Percentiles rank a stretch among this genome's conserved stretches.
Conservation (phyloP, 2,113 vertebrate genomes). For the Oreochromis tanganicae region DNA sequence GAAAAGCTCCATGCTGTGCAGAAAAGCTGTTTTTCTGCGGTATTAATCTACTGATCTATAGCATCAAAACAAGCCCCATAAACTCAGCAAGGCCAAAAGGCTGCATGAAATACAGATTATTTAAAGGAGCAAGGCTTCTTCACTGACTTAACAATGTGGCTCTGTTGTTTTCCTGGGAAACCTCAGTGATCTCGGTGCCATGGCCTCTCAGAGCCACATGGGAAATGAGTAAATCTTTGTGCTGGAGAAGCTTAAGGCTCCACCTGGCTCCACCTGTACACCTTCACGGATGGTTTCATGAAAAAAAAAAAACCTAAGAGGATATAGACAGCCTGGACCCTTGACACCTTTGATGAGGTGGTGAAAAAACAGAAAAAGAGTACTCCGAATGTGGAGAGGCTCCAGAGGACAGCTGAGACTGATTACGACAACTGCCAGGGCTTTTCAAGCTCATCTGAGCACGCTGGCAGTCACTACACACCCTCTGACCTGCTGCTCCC, state of each 20-base stretch:
- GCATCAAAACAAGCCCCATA: slow-evolving; percentile 30
- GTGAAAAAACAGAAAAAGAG: not conserved
- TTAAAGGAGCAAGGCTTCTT: not conserved
- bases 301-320: not conserved
- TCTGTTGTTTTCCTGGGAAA: not conserved
- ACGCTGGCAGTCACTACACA: not conserved
- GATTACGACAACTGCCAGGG: not conserved
- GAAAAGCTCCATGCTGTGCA: slow-evolving; percentile 23
- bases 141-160: not conserved
- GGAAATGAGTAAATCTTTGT: slow-evolving; percentile 35
- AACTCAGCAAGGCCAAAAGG: not conserved
- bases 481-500: not conserved
- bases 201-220: not conserved
- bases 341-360: slow-evolving; percentile 27
- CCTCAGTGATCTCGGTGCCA: not conserved
- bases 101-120: not conserved
- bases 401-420: slow-evolving; percentile 3
- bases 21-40: slow-evolving; percentile 42
- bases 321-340: not conserved
- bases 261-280: not conserved
- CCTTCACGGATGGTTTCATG: not conserved
- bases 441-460: slow-evolving; percentile 6
- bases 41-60: slow-evolving; percentile 54
- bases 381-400: slow-evolving; percentile 2
- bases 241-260: not conserved